These are phyloP conservation scores for Hypercompe scribonia DNA, from an alignment of 2,888 invertebrate genomes.

Conservation along the genomic window DNA sequence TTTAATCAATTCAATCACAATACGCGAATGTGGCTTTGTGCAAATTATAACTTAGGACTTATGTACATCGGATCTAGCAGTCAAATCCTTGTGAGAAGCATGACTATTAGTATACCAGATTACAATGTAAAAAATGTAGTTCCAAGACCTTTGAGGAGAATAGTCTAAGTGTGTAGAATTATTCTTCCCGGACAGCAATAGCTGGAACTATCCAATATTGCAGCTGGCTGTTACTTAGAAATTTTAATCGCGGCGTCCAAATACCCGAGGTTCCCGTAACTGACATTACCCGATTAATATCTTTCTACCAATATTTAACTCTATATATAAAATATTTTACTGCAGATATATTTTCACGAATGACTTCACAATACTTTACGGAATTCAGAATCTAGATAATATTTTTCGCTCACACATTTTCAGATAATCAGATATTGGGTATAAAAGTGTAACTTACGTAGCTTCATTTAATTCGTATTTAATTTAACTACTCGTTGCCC, in stretches of 20 bases:
- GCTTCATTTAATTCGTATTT: too few relatives aligned
- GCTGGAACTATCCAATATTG: constrained; percentile 12
- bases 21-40: too few relatives aligned
- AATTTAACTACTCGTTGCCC: too few relatives aligned
- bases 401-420: too few relatives aligned
- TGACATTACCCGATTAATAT: constrained; percentile 42
- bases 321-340: constrained; percentile 19
- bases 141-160: too few relatives aligned
- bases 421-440: too few relatives aligned
- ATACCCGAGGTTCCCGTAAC: constrained; percentile 27
- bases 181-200: neutral
- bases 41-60: too few relatives aligned
- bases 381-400: neutral
- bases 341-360: constrained; percentile 12
- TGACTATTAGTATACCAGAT: too few relatives aligned
- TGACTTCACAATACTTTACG: constrained; percentile 5
- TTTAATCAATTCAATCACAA: too few relatives aligned
- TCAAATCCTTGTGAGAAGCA: too few relatives aligned
- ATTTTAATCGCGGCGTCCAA: constrained; percentile 30
- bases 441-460: too few relatives aligned
- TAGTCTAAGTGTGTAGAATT: neutral
- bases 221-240: constrained; percentile 14
- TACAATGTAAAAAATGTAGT: neutral
- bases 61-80: too few relatives aligned
- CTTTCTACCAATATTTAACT: constrained; percentile 6